Percentiles rank a stretch among this genome's conserved stretches.
These are phyloP conservation scores for Dinomys branickii DNA, from an alignment of 2,113 vertebrate genomes.

Conservation along the genomic window DNA sequence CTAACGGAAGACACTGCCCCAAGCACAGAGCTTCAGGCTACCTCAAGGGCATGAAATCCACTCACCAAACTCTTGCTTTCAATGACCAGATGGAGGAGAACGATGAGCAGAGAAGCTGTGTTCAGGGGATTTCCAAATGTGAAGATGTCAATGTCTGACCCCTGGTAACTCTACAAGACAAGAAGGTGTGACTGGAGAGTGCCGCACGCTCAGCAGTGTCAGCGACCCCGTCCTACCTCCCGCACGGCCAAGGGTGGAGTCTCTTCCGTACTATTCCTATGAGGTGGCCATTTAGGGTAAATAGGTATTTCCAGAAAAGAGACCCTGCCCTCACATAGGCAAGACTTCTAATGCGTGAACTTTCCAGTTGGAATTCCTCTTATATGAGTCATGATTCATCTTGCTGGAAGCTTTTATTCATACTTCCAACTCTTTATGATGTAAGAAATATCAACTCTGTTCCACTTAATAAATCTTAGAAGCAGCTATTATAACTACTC, in stretches of 20 bases:
- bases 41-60: slow-evolving; percentile 51
- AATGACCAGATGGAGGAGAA: slow-evolving; percentile 94
- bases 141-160: slow-evolving; percentile 90
- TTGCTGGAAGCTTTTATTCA: neutral
- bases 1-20: neutral
- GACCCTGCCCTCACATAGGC: neutral
- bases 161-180: slow-evolving; percentile 87
- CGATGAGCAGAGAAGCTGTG: slow-evolving; percentile 91
- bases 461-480: neutral
- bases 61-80: slow-evolving; percentile 96
- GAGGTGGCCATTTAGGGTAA: neutral
- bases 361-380: slow-evolving; percentile 22
- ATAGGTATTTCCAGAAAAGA: neutral
- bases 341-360: neutral
- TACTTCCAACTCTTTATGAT: neutral
- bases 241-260: neutral
- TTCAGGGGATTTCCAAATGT: slow-evolving; percentile 95
- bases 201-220: no score
- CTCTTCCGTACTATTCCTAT: neutral
- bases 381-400: neutral
- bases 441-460: neutral
- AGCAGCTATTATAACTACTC: neutral
- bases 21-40: neutral
- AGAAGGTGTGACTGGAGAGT: neutral
- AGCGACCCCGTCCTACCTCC: neutral